Conservation (phyloP, 2,888 invertebrate genomes). For the Callyntrura sp. region DNA sequence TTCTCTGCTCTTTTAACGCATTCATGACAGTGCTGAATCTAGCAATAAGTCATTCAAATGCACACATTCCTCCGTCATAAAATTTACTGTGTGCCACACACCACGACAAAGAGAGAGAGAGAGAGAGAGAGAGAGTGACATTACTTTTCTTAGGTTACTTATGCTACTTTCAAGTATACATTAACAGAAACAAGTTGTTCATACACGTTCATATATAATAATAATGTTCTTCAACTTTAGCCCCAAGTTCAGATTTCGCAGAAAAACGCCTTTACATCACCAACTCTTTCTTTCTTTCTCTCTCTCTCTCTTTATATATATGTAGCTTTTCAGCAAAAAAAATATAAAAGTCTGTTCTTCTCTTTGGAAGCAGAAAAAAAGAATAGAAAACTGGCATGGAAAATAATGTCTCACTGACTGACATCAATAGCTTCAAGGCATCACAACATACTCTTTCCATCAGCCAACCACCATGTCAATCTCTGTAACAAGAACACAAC, state of each 20-base stretch:
- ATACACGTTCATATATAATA: not conserved
- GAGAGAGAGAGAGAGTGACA: too few species aligned
- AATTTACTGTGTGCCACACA: constrained; percentile 22
- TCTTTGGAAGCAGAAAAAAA: constrained; percentile 9
- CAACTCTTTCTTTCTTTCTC: too few species aligned
- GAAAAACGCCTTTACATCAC: not conserved
- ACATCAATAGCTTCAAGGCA: constrained; percentile 76
- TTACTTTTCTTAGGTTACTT: constrained; percentile 28
- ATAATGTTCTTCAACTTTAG: constrained; percentile 56
- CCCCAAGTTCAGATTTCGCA: constrained; percentile 29
- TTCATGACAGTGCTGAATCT: constrained; percentile 63
- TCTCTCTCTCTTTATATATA: not conserved
- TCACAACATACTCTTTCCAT: constrained; percentile 74
- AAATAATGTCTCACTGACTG: constrained; percentile 74
- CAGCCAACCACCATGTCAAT: constrained; percentile 75
- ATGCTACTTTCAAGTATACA: not conserved
- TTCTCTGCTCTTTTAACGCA: constrained; percentile 64
- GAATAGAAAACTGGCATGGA: constrained; percentile 39
- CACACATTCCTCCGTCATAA: constrained; percentile 59
- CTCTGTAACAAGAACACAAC: constrained; percentile 62
- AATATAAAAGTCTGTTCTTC: not conserved
- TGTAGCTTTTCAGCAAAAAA: not conserved
- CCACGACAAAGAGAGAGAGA: not conserved
- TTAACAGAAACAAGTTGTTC: not conserved
- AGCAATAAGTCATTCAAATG: constrained; percentile 64